Evolutionary conservation across 2,888 invertebrate genomes (phyloP).

Genomic region (Meteorus cinctellus): DNA sequence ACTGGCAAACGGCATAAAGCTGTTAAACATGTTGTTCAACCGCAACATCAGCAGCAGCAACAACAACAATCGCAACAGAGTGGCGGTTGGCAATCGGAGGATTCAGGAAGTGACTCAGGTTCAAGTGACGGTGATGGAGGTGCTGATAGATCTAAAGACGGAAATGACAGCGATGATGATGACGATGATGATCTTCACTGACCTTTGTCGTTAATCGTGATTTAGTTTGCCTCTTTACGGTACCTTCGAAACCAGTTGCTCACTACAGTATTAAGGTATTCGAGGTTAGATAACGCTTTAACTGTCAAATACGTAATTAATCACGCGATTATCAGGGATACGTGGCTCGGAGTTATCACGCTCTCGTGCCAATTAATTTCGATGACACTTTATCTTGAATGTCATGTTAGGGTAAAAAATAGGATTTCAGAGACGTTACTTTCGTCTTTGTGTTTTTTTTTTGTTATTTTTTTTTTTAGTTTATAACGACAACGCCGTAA

Average conservation of each 20-base stretch:
- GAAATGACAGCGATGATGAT: constrained; percentile 70
- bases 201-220: constrained; percentile 67
- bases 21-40: constrained; percentile 73
- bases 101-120: constrained; percentile 69
- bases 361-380: constrained; percentile 56
- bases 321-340: constrained; percentile 67
- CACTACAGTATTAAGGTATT: constrained; percentile 74
- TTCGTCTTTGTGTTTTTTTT: neutral
- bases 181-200: constrained; percentile 69
- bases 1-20: constrained; percentile 71
- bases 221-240: constrained; percentile 64
- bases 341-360: constrained; percentile 66
- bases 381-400: constrained; percentile 1
- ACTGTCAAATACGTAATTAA: constrained; percentile 73
- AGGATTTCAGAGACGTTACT: neutral
- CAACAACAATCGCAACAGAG: constrained; percentile 54
- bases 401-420: constrained; percentile 8
- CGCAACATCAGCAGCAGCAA: constrained; percentile 61
- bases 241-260: constrained; percentile 72
- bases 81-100: constrained; percentile 69
- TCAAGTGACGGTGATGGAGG: constrained; percentile 69
- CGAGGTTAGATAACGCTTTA: constrained; percentile 73
- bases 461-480: neutral
- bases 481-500: neutral
- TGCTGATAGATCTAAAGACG: constrained; percentile 67